These are phyloP conservation scores for Gallinago media DNA, from an alignment of 2,113 vertebrate genomes.

Conservation along the genomic window DNA sequence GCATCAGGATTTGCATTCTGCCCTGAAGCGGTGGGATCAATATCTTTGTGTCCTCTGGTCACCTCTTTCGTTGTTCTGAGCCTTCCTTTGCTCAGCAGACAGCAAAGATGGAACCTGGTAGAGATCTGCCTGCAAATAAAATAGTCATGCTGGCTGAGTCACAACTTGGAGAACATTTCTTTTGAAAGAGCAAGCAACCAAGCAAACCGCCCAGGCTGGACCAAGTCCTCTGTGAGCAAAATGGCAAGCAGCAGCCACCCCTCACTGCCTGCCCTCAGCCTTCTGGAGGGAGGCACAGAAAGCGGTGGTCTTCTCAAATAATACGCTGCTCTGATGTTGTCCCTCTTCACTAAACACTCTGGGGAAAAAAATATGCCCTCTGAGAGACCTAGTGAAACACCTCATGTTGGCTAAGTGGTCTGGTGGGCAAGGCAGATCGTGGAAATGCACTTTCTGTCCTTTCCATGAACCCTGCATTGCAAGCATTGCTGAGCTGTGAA, in stretches of 20 bases:
- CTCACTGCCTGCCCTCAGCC: rapidly evolving
- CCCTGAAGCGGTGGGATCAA: neutral
- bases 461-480: neutral
- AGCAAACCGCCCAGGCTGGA: neutral
- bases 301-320: neutral
- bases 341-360: neutral
- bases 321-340: neutral
- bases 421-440: neutral
- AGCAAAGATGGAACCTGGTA: neutral
- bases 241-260: neutral
- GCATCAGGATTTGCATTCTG: neutral
- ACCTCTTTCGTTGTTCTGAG: neutral
- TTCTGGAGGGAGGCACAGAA: neutral
- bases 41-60: neutral
- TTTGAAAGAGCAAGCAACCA: neutral
- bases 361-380: neutral
- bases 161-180: neutral
- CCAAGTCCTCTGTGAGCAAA: neutral
- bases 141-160: neutral
- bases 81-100: neutral
- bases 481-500: neutral
- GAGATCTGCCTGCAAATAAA: neutral
- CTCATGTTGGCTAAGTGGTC: neutral
- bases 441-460: neutral
- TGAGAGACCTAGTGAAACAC: neutral